Evolutionary conservation across 2,797 vertebrate species (phyloP), one percentile per base, ranked within the genome.

Genomic region (Enteromius trimaculatus): DNA sequence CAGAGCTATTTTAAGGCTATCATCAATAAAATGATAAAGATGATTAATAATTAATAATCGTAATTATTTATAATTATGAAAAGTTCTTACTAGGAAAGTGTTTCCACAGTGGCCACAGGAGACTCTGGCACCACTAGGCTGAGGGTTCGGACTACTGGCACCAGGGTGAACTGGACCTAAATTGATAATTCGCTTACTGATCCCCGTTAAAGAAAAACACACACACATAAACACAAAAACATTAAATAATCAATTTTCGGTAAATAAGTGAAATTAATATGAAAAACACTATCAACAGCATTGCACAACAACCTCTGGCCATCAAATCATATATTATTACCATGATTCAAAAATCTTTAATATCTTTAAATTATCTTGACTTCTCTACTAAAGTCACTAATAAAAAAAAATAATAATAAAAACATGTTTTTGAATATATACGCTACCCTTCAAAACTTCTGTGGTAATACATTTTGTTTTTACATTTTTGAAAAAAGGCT

Each of bases 51-150:
- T 44, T 44, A 44, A 44, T 13, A 11, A 44, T 44, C 42, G 11
- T 44, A 44, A 44, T 44, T 44, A 44, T 11, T 44, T 13, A 47
- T 14, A 13, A 16, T 16, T 16, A 14, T 47, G 44, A 47, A 60
- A 26, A 42, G 29, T 29, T 34, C 55, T 79, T 90, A 97, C 96
- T 96, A 97, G 93, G 91, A 97, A 97, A 2, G 95, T 95, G 71
- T 95, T 95, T 88, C 93, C 92, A 90, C 96, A 97, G 89, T 97
- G 96, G 66, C 95, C 96, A 81, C 96, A 97, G 90, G 94, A 95
- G 86, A 97, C 95, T n/a, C 95, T 89, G 87, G 96, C 91, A 51
- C 96, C 96, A 0, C 91, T 90, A 0, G 95, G 95, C 85, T 87
- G 92, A 21, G 93, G 94, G 69, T 96, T 95, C 21, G 95, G 95